Evolutionary conservation across 2,797 vertebrate genomes (phyloP), one percentile per base, ranked within the genome.

Genomic region (Anabas testudineus): DNA sequence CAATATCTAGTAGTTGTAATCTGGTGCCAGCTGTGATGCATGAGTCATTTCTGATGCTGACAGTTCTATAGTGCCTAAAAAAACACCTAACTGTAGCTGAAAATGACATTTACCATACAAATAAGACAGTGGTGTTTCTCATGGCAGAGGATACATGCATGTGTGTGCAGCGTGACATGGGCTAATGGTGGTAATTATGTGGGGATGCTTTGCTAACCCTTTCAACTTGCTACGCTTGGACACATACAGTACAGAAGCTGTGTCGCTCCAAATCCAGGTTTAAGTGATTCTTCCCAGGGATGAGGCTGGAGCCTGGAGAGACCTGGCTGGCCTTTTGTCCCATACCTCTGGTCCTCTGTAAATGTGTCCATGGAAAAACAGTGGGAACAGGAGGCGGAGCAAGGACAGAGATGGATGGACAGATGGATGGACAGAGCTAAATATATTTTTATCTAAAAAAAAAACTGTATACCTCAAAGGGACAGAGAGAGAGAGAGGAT

Each of bases 241-340:
- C 26, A 28, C 42, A 55, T 36, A n/a, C 7, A 61, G 39, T 36
- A n/a, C 7, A 61, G 39, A 76, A 43, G 26, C 45, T 28, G 34
- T 2, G 13, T 67, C 71, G 48, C 41, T 55, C 24, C 36, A 76
- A 57, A 55, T 36, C 55, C 79, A 84, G 85, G 82, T 88, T 83
- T 59, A 56, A 54, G 30, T 18, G 39, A 58, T 39, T 71, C 64
- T 75, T 86, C 83, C 79, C 76, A 78, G 74, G 67, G 61, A 58
- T 36, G 48, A 61, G 58, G 46, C 49, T 58, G 13, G 37, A 67
- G 63, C 54, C 64, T 65, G 26, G 21, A 69, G 75, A 79, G 82
- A 87, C 85, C 85, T 80, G 65, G 52, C 43, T 72, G 74, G 65
- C 84, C 84, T 76, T 73, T 58, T 81, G 74, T 76, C 74, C 78